Percentiles rank a stretch among this genome's conserved stretches.
These are phyloP conservation scores for Xerus rutilus DNA, from an alignment of 2,797 vertebrate species.

Conservation along the genomic window DNA sequence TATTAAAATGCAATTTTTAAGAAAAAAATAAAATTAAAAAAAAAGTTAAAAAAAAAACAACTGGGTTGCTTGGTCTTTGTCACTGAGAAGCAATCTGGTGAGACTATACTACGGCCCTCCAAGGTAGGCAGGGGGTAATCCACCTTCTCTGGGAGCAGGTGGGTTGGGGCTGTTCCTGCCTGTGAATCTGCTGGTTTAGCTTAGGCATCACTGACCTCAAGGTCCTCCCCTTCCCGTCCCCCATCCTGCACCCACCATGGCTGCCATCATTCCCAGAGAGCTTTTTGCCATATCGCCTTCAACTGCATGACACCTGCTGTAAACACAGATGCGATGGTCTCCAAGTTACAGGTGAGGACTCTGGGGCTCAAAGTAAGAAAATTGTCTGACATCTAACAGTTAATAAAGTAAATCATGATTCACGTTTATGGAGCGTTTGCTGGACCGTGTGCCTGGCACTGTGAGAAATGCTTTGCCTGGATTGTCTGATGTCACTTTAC, in stretches of 20 bases:
- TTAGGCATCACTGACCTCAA: neutral
- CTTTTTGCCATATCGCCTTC: neutral
- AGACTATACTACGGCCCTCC: neutral
- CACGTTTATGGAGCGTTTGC: neutral
- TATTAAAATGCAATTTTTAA: too few relatives aligned
- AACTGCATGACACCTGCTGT: neutral
- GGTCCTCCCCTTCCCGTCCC: neutral
- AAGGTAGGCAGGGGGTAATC: neutral
- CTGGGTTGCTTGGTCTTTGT: neutral
- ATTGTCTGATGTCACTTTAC: neutral
- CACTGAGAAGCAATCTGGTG: neutral
- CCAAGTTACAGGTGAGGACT: neutral
- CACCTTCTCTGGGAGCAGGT: neutral
- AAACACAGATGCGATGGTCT: neutral
- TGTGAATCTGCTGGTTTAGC: neutral
- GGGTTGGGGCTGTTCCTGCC: neutral
- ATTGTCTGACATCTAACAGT: neutral
- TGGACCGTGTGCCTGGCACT: neutral
- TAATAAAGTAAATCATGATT: neutral
- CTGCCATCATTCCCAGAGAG: neutral
- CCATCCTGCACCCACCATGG: too few relatives aligned
- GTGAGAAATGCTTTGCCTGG: neutral
- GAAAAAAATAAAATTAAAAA: too few relatives aligned
- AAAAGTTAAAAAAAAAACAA: too few relatives aligned
- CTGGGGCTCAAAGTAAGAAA: slow-evolving; percentile 3